These are phyloP conservation scores for Bellardia pandia DNA, from an alignment of 2,888 invertebrate genomes.

Conservation along the genomic window DNA sequence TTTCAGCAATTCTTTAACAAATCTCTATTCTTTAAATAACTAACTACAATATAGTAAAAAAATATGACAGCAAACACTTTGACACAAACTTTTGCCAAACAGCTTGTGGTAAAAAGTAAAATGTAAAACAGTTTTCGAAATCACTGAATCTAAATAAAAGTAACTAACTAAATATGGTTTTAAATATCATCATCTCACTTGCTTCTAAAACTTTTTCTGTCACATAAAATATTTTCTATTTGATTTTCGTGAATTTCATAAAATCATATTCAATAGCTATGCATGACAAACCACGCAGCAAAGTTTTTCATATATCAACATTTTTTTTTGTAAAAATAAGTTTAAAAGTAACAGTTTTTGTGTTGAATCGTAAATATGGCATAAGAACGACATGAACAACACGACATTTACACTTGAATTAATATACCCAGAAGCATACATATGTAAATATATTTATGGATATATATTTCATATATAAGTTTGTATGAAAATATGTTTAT, in stretches of 20 bases:
- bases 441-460: not conserved
- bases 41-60: not conserved
- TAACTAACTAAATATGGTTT: not conserved
- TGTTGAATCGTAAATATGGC: not conserved
- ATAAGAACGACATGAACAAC: not conserved
- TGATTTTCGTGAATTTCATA: not conserved
- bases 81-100: not conserved
- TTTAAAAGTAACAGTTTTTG: not conserved
- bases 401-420: constrained; percentile 29
- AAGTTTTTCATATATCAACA: not conserved
- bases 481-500: not conserved
- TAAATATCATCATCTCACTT: not conserved
- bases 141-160: not conserved
- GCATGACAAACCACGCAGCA: not conserved
- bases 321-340: not conserved
- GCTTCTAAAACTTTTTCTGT: not conserved
- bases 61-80: not conserved
- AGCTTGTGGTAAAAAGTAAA: not conserved
- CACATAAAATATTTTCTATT: not conserved
- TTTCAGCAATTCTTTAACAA: not conserved
- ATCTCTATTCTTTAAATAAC: not conserved
- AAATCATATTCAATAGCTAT: not conserved
- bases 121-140: not conserved
- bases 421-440: not conserved
- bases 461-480: not conserved